Conservation (phyloP, 2,888 invertebrate species). For the Yponomeuta malinellus region DNA sequence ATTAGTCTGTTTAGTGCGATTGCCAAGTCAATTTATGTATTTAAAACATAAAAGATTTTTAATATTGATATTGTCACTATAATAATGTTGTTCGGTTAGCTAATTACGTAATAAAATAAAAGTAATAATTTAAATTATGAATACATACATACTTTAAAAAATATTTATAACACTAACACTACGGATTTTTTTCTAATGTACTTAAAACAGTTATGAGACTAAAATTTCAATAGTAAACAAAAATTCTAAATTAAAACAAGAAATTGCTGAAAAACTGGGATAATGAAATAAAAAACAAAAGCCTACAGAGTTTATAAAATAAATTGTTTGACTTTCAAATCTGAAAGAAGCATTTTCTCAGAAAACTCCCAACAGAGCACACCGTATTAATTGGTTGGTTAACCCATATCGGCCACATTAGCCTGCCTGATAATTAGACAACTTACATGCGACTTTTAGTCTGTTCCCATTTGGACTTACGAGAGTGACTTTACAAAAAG, state of each 20-base stretch:
- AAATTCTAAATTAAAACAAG: not conserved
- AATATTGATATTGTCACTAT: too few relatives aligned
- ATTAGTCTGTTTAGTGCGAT: too few relatives aligned
- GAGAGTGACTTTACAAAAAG: constrained; percentile 10
- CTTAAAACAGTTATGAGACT: too few relatives aligned
- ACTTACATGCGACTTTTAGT: constrained; percentile 47
- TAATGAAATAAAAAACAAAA: not conserved
- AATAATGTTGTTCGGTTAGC: too few relatives aligned
- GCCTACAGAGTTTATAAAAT: not conserved
- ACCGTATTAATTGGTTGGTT: constrained; percentile 38
- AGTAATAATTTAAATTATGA: too few relatives aligned
- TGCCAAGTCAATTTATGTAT: too few relatives aligned
- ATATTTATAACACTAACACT: too few relatives aligned
- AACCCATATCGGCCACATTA: constrained; percentile 50
- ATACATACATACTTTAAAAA: too few relatives aligned
- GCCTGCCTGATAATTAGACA: constrained; percentile 42
- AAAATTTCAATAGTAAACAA: too few relatives aligned
- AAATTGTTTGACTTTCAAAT: not conserved
- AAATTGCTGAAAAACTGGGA: not conserved
- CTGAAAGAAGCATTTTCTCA: not conserved
- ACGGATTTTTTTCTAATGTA: too few relatives aligned
- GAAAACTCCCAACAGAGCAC: not conserved
- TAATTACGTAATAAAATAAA: too few relatives aligned
- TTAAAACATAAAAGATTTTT: too few relatives aligned
- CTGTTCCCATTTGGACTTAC: constrained; percentile 45